Evolutionary conservation across 2,113 vertebrate genomes (phyloP).

Genomic region (Hepsetus odoe): DNA sequence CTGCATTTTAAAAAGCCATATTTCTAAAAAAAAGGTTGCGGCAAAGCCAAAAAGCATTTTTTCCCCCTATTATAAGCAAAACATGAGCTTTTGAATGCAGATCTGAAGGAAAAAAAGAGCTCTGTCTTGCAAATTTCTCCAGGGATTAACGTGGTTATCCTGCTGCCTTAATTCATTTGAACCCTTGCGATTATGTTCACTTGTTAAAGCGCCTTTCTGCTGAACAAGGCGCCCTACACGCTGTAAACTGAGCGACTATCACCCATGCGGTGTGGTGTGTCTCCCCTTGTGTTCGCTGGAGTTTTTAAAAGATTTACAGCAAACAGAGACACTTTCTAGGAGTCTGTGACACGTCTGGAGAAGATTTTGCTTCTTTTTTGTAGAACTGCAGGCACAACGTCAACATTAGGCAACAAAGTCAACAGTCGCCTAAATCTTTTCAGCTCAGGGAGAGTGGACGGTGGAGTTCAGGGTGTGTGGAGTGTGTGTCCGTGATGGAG

Average conservation of each 20-base stretch:
- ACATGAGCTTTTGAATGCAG: not conserved
- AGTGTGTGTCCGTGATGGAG: too few relatives aligned
- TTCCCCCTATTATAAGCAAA: not conserved
- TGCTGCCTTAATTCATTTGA: not conserved
- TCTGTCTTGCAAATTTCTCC: not conserved
- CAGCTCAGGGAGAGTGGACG: too few relatives aligned
- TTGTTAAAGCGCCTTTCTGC: not conserved
- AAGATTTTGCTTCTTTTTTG: too few relatives aligned
- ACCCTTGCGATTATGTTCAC: not conserved
- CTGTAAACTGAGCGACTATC: not conserved
- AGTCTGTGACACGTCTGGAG: not conserved
- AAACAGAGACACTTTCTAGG: not conserved
- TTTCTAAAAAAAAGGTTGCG: not conserved
- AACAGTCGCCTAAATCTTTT: too few relatives aligned
- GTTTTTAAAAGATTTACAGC: not conserved
- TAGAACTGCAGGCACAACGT: too few relatives aligned
- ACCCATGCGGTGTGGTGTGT: not conserved
- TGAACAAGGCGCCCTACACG: not conserved
- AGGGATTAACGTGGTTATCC: not conserved
- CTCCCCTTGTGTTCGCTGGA: not conserved
- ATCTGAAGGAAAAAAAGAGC: not conserved
- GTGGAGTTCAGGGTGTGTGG: too few relatives aligned
- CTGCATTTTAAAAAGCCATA: not conserved
- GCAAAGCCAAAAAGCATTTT: not conserved
- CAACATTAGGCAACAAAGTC: too few relatives aligned